Percentiles rank a stretch among this genome's conserved stretches.
These are phyloP conservation scores for Phaonia tiefii DNA, from an alignment of 2,888 invertebrate genomes.

Conservation along the genomic window DNA sequence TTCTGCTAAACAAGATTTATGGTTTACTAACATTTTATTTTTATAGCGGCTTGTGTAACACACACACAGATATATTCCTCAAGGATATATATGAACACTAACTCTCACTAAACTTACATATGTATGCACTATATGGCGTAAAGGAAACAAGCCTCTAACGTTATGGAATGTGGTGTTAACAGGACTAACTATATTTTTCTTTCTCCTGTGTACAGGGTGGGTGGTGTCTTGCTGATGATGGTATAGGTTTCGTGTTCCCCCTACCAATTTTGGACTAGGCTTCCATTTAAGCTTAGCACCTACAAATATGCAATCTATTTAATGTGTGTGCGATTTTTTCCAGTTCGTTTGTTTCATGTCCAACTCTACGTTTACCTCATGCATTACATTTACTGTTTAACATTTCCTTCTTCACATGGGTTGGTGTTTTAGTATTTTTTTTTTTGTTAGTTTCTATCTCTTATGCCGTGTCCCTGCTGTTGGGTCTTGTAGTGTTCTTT, in stretches of 20 bases:
- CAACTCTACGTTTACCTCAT: slow-evolving; percentile 29
- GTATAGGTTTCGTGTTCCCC: slow-evolving; percentile 50
- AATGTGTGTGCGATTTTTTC: slow-evolving; percentile 3
- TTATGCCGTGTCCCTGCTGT: slow-evolving; percentile 20
- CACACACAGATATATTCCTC: slow-evolving; percentile 1
- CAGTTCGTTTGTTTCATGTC: not conserved
- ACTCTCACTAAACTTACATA: too few species aligned
- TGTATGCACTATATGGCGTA: not conserved
- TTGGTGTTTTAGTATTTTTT: slow-evolving; percentile 8
- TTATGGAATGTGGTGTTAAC: slow-evolving; percentile 4
- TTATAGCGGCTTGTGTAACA: slow-evolving; percentile 43
- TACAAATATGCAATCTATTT: slow-evolving; percentile 69
- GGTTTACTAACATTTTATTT: slow-evolving; percentile 69
- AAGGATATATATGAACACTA: too few species aligned
- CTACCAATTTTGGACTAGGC: slow-evolving; percentile 42
- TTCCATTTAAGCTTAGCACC: slow-evolving; percentile 64
- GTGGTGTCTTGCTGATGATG: slow-evolving; percentile 26
- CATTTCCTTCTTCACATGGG: slow-evolving; percentile 63
- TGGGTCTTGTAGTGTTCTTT: not conserved
- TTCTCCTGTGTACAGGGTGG: too few species aligned
- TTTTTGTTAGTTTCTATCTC: not conserved
- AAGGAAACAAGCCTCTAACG: not conserved
- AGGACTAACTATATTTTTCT: slow-evolving; percentile 13
- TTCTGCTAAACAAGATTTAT: slow-evolving; percentile 72
- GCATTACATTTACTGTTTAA: slow-evolving; percentile 64